Percentiles rank a stretch among this genome's conserved stretches.
These are phyloP conservation scores for Macrotus californicus DNA, from an alignment of 2,113 vertebrate species.

Conservation along the genomic window DNA sequence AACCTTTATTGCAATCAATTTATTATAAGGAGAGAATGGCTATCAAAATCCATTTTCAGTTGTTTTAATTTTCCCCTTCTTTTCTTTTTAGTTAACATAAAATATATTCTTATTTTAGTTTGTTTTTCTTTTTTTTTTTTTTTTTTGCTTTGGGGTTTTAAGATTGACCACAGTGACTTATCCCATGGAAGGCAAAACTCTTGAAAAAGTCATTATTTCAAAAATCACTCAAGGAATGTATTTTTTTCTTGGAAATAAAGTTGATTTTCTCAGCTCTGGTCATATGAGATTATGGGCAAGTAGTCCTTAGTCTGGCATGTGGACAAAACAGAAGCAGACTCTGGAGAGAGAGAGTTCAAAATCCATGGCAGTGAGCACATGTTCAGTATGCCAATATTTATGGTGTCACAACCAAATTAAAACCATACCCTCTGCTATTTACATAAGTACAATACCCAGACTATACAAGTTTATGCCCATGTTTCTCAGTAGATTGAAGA, in stretches of 20 bases:
- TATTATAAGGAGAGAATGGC: not conserved
- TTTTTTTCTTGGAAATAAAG: slow-evolving; percentile 41
- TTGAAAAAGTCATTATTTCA: slow-evolving; percentile 28
- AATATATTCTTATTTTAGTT: slow-evolving; percentile 15
- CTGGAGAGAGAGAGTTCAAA: slow-evolving; percentile 57
- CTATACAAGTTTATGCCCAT: not conserved
- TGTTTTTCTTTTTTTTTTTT: not conserved
- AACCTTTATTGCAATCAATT: not conserved
- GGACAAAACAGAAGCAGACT: slow-evolving; percentile 73
- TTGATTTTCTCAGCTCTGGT: slow-evolving; percentile 58
- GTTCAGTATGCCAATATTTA: slow-evolving; percentile 56
- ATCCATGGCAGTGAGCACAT: slow-evolving; percentile 61
- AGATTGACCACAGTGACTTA: slow-evolving; percentile 26
- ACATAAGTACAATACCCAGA: slow-evolving; percentile 21
- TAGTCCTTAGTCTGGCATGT: slow-evolving; percentile 54
- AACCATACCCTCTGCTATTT: slow-evolving; percentile 57
- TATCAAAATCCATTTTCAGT: not conserved
- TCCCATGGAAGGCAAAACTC: not conserved
- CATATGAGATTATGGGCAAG: slow-evolving; percentile 37
- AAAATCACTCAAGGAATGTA: not conserved
- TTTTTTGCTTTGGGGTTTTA: not conserved
- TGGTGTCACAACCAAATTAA: slow-evolving; percentile 62
- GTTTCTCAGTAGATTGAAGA: slow-evolving; percentile 7
- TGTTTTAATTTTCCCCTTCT: not conserved
- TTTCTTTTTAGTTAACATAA: not conserved